Percentiles rank a stretch among this genome's conserved stretches.
phyloP scores from a whole-genome alignment of 2,888 invertebrate species.

The Oegoconia quadripuncta region DNA sequence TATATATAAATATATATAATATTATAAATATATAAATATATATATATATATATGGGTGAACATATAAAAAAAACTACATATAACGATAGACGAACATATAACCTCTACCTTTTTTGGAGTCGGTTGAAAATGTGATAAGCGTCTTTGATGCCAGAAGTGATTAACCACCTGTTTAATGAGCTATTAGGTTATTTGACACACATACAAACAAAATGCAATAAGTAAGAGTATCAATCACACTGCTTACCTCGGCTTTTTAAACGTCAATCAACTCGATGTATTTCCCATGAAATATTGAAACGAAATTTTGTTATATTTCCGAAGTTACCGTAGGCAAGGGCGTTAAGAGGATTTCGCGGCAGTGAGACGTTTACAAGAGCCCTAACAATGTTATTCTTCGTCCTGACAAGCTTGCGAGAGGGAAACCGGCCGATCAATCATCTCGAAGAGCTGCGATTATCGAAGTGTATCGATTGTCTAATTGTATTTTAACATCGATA shows the following conservation, averaged over 20 bases:
- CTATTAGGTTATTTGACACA: too few relatives aligned
- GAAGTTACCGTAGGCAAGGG: conserved; percentile 29
- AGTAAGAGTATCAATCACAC: background rate
- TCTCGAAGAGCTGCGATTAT: conserved; percentile 48
- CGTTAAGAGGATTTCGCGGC: conserved; percentile 62
- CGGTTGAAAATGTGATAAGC: too few relatives aligned
- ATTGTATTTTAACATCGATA: conserved; percentile 31
- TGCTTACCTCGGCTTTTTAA: background rate
- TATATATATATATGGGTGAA: too few relatives aligned
- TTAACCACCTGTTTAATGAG: too few relatives aligned
- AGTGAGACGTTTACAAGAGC: conserved; percentile 67
- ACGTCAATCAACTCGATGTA: background rate
- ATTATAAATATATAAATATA: too few relatives aligned
- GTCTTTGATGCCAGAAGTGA: too few relatives aligned
- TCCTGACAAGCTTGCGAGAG: conserved; percentile 60
- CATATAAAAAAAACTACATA: too few relatives aligned
- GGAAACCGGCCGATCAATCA: conserved; percentile 68
- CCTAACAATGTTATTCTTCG: conserved; percentile 74
- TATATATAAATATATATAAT: too few relatives aligned
- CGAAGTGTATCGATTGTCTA: conserved; percentile 35
- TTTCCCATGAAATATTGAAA: conserved; percentile 11
- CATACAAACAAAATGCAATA: background rate
- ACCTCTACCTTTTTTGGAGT: too few relatives aligned
- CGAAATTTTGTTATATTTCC: conserved; percentile 30
- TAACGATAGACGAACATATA: too few relatives aligned